Evolutionary conservation across 2,888 invertebrate genomes (phyloP).

Genomic region (Andrena bicolor): DNA sequence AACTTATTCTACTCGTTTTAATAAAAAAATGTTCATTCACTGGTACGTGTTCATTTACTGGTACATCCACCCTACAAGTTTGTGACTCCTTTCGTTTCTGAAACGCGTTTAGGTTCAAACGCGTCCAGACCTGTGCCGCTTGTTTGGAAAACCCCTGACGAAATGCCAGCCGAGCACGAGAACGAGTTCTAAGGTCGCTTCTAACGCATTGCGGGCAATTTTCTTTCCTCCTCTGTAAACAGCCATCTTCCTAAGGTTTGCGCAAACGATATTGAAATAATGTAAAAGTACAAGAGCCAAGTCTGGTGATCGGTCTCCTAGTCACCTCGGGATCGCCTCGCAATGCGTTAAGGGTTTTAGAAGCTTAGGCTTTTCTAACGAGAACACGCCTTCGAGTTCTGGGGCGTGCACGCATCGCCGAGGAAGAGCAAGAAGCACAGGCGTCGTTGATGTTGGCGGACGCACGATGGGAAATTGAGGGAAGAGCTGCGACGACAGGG

Average conservation of each 20-base stretch:
- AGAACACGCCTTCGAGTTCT: neutral
- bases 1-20: no score
- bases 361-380: no score
- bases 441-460: slow-evolving; percentile 4
- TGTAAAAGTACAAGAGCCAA: no score
- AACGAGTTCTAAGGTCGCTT: slow-evolving; percentile 12
- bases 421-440: neutral
- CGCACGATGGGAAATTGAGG: neutral
- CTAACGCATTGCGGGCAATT: neutral
- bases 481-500: neutral
- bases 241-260: neutral
- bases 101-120: slow-evolving; percentile 12
- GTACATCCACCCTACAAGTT: no score
- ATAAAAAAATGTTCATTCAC: no score
- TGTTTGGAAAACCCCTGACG: slow-evolving; percentile 29
- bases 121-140: slow-evolving; percentile 50
- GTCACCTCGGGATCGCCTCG: no score
- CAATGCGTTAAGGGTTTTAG: no score
- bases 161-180: slow-evolving; percentile 3
- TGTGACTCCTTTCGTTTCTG: slow-evolving; percentile 35
- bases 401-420: neutral
- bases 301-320: no score
- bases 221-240: neutral
- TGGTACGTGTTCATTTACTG: no score
- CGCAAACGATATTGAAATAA: no score